Base-by-base conservation (phyloP, 2,888 invertebrate genomes). In the Cerceris rybyensis region DNA sequence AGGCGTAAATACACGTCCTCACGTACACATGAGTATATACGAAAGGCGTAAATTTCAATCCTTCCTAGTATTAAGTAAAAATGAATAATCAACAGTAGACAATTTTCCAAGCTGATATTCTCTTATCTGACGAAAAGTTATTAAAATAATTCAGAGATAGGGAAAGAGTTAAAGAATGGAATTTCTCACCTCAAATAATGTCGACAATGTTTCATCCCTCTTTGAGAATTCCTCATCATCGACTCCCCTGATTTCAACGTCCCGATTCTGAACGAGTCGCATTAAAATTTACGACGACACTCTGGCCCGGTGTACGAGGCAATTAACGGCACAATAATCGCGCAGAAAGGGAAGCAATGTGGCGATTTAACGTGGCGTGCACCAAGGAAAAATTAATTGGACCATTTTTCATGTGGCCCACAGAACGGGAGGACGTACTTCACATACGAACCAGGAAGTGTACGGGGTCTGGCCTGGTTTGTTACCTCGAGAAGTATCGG, bases 361-460 rank as follows among this genome's bases (percentile, higher is more conserved):
- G 17, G 11, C 50, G n/a, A 7, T 50, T 50, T 61, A 68, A 72
- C 66, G 66, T 57, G 39, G n/a, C 28, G 28, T 42, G 49, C 66
- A 41, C 50, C 68, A 55, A 68, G 28, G 16, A 28, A 50, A 13
- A 70, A 72, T 75, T 75, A 83, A 83, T 81, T 71, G 71, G 84
- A 42, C 81, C 73, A 74, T 75, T 83, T 83, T 84, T 81, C 84
- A 81, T 64, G 73, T 69, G 68, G 64, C 72, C 49, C 13, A 17
- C 61, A 69, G 59, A 11, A 17, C 7, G 52, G 11, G 28, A 13
- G 28, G 54, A 52, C 28, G 57, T 17, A 2, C 17, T n/a, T 14
- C n/a, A 43, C 42, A 64, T 55, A 60, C 63, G 70, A 57, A 63
- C 65, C 57, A 78, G 79, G 78, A 78, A 77, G 69, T 42, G 13